phyloP scores from a whole-genome alignment of 2,113 vertebrate species.

The Eclectus roratus region DNA sequence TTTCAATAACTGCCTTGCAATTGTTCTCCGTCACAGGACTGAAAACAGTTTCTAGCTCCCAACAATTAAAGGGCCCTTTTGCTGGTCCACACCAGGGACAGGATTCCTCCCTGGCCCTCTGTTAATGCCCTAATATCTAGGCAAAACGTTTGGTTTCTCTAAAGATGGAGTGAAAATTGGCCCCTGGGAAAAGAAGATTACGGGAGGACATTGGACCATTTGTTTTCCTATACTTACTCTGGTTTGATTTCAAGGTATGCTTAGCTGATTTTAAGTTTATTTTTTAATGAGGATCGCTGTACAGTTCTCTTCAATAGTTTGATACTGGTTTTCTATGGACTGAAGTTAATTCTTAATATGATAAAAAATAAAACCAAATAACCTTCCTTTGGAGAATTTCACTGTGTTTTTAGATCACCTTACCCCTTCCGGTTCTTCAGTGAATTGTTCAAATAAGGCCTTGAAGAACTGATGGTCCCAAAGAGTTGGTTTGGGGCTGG shows the following conservation, averaged over 20 bases:
- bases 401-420: slow-evolving; percentile 32
- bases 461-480: slow-evolving; percentile 42
- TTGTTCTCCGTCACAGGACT: not conserved
- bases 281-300: not conserved
- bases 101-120: not conserved
- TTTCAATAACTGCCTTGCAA: not conserved
- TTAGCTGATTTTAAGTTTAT: not conserved
- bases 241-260: not conserved
- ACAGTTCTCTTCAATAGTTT: not conserved
- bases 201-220: not conserved
- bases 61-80: not conserved
- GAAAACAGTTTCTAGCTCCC: not conserved
- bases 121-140: not conserved
- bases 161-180: not conserved
- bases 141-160: not conserved
- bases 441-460: slow-evolving; percentile 55
- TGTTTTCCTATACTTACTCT: not conserved
- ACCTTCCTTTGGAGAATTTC: not conserved
- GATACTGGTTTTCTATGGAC: not conserved
- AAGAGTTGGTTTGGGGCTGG: slow-evolving; percentile 9
- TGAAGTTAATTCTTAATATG: not conserved
- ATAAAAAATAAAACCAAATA: not conserved
- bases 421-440: slow-evolving; percentile 19
- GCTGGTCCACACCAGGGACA: not conserved
- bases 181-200: not conserved